A percentile compares a stretch with the other conserved stretches of the same genome.
Evolutionary conservation across 2,888 invertebrate species (phyloP).

Genomic region (Gymnoscelis rufifasciata): DNA sequence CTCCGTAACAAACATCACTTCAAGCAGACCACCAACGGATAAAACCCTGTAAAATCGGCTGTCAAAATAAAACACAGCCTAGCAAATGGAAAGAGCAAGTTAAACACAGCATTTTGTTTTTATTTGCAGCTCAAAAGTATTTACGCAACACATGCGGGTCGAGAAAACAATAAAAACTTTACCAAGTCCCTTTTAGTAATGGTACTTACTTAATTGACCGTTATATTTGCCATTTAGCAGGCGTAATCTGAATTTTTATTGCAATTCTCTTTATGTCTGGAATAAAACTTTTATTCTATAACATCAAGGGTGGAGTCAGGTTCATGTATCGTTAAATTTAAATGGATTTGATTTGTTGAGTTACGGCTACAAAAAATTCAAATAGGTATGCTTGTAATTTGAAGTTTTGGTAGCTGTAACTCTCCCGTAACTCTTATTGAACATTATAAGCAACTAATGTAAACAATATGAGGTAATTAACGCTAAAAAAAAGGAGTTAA

Average conservation of each 20-base stretch:
- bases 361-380: too few relatives aligned
- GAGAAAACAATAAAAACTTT: slow-evolving; percentile 23
- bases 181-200: slow-evolving; percentile 22
- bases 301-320: background rate
- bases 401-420: too few relatives aligned
- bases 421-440: too few relatives aligned
- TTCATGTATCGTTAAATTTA: too few relatives aligned
- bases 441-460: too few relatives aligned
- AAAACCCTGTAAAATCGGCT: slow-evolving; percentile 1
- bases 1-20: background rate
- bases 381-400: too few relatives aligned
- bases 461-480: too few relatives aligned
- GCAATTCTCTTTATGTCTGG: slow-evolving; percentile 5
- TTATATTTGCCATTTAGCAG: slow-evolving; percentile 22
- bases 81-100: slow-evolving; percentile 8
- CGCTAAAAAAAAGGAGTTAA: too few relatives aligned
- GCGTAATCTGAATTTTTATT: slow-evolving; percentile 17
- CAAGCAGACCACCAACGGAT: background rate
- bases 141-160: slow-evolving; percentile 25
- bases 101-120: slow-evolving; percentile 12
- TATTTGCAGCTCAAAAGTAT: slow-evolving; percentile 22
- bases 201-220: slow-evolving; percentile 23
- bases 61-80: background rate
- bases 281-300: slow-evolving; percentile 7
- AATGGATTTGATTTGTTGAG: too few relatives aligned